Evolutionary conservation across 1,140 invertebrate species (phyloP).

Genomic region (Lanistes nyassanus): DNA sequence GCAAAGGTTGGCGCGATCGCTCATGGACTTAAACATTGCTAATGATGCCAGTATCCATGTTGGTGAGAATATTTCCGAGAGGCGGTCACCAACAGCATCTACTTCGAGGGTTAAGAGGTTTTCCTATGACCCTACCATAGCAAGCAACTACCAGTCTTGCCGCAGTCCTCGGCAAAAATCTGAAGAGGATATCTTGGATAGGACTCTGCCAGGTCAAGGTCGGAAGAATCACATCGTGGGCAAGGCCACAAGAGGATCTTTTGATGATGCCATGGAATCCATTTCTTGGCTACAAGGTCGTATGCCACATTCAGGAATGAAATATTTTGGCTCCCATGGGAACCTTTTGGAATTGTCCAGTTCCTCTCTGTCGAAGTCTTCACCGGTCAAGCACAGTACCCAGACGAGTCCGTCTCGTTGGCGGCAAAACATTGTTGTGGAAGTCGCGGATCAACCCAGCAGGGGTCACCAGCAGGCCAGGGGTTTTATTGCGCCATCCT

Average conservation of each 20-base stretch:
- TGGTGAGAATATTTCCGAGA: neutral
- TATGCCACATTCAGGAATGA: neutral
- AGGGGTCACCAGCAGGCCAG: neutral
- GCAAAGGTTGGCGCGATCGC: slow-evolving; percentile 11
- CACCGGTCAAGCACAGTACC: neutral
- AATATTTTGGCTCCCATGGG: neutral
- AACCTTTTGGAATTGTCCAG: neutral
- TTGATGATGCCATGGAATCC: neutral
- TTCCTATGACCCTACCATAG: neutral
- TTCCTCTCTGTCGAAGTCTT: neutral
- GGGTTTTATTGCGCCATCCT: slow-evolving; percentile 15
- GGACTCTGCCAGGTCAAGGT: neutral
- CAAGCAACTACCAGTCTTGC: neutral
- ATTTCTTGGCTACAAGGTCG: neutral
- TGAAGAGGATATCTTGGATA: neutral
- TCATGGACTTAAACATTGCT: slow-evolving; percentile 7
- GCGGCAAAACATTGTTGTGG: slow-evolving; percentile 6
- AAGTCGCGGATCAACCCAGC: neutral
- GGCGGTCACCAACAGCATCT: neutral
- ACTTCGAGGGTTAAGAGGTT: neutral
- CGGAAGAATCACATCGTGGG: neutral
- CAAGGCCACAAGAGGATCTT: neutral
- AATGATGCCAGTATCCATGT: neutral
- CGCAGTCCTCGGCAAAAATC: neutral
- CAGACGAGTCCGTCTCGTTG: slow-evolving; percentile 10